A percentile compares a stretch with the other conserved stretches of the same genome.
phyloP scores from a whole-genome alignment of 2,797 vertebrate genomes.

The Labroides dimidiatus region DNA sequence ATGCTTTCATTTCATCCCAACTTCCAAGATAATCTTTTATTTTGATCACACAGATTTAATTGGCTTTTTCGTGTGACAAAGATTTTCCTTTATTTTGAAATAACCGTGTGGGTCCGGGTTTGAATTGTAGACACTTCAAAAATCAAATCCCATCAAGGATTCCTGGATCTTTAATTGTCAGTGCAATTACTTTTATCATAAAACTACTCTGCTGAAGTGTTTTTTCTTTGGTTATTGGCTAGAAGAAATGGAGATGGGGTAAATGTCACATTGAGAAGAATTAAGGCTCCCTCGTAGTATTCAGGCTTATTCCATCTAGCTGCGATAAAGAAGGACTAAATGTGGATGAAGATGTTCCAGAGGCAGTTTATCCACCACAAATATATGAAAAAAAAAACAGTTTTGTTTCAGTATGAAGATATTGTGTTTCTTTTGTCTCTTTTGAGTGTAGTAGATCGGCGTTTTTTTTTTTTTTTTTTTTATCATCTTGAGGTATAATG shows the following conservation, averaged over 20 bases:
- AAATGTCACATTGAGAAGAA: background rate
- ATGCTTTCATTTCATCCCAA: slow-evolving; percentile 58
- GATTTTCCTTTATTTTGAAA: slow-evolving; percentile 34
- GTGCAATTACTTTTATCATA: slow-evolving; percentile 20
- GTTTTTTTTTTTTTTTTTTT: background rate
- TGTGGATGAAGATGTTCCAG: slow-evolving; percentile 7
- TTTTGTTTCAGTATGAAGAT: no score
- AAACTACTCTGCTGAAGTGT: background rate
- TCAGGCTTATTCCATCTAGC: background rate
- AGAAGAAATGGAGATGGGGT: background rate
- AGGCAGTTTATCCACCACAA: background rate
- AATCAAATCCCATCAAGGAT: slow-evolving; percentile 36
- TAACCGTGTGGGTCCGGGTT: slow-evolving; percentile 15
- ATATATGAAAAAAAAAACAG: no score
- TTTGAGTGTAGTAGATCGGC: background rate
- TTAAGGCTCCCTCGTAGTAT: background rate
- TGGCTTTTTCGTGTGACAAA: slow-evolving; percentile 48
- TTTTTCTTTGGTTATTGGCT: background rate
- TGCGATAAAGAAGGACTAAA: slow-evolving; percentile 9
- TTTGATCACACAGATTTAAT: slow-evolving; percentile 60
- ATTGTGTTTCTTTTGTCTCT: background rate
- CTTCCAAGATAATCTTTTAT: slow-evolving; percentile 57
- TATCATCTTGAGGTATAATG: background rate
- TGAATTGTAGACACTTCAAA: background rate
- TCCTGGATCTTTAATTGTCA: slow-evolving; percentile 10